A percentile compares a stretch with the other conserved stretches of the same genome.
phyloP scores from a whole-genome alignment of 2,797 vertebrate species.

The Xiphorhynchus erythropygius region DNA sequence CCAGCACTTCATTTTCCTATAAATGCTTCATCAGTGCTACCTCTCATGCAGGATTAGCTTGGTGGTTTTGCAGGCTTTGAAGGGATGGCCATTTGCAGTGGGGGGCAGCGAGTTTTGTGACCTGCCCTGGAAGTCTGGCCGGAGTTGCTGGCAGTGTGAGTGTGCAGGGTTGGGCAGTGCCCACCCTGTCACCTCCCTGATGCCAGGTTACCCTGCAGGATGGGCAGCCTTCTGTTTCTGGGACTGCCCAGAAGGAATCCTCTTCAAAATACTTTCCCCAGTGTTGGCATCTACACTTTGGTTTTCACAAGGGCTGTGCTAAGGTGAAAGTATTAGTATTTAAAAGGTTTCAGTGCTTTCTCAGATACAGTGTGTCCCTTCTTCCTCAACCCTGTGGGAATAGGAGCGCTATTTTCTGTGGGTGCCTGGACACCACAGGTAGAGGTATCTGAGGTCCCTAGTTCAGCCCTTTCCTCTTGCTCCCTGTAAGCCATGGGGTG shows the following conservation, averaged over 20 bases:
- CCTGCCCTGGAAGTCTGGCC: background rate
- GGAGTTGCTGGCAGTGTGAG: background rate
- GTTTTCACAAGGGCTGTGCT: background rate
- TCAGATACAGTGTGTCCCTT: background rate
- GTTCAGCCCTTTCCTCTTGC: fast-evolving
- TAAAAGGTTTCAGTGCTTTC: background rate
- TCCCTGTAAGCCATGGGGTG: background rate
- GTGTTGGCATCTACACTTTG: fast-evolving
- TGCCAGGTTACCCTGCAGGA: background rate
- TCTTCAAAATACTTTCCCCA: background rate
- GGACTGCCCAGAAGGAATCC: background rate
- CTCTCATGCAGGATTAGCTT: background rate
- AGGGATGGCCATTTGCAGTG: fast-evolving
- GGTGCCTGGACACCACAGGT: background rate
- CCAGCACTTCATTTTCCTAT: background rate
- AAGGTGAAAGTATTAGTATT: background rate
- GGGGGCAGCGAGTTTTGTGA: fast-evolving
- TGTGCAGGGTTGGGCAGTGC: background rate
- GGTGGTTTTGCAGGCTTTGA: fast-evolving
- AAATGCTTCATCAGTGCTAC: background rate
- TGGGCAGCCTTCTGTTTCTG: background rate
- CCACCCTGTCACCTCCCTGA: background rate
- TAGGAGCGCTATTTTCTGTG: background rate
- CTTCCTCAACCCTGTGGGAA: background rate
- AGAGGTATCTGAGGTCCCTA: background rate